Evolutionary conservation across 2,113 vertebrate species (phyloP).

Genomic region (Eulemur macaco): DNA sequence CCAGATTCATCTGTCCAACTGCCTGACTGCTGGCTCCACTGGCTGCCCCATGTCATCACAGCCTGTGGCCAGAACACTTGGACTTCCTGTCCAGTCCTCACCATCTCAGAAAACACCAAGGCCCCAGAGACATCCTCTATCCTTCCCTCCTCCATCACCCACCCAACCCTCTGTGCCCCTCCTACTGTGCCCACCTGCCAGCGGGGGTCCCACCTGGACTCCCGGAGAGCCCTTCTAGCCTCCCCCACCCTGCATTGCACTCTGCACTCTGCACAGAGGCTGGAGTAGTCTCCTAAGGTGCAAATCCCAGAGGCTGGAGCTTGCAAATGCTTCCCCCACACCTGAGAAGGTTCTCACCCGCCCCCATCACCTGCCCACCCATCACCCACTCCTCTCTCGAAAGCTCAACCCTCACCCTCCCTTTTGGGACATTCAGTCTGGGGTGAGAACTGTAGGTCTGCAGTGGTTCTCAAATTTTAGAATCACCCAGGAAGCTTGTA

Average conservation of each 20-base stretch:
- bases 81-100: background rate
- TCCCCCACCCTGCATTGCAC: background rate
- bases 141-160: background rate
- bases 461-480: background rate
- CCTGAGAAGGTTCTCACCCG: background rate
- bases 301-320: background rate
- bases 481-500: background rate
- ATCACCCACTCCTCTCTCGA: background rate
- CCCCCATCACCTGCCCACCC: background rate
- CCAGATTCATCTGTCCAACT: background rate
- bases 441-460: background rate
- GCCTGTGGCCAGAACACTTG: background rate
- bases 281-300: background rate
- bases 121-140: background rate
- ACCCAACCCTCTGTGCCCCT: background rate
- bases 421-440: background rate
- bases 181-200: background rate
- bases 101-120: background rate
- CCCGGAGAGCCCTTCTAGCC: background rate
- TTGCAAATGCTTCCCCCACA: background rate
- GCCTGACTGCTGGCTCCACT: background rate
- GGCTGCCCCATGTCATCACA: background rate
- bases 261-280: background rate
- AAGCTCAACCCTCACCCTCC: background rate
- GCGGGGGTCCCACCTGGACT: background rate